Evolutionary conservation across 2,113 vertebrate genomes (phyloP), one percentile per base, ranked within the genome.

Genomic region (Vulpes lagopus): DNA sequence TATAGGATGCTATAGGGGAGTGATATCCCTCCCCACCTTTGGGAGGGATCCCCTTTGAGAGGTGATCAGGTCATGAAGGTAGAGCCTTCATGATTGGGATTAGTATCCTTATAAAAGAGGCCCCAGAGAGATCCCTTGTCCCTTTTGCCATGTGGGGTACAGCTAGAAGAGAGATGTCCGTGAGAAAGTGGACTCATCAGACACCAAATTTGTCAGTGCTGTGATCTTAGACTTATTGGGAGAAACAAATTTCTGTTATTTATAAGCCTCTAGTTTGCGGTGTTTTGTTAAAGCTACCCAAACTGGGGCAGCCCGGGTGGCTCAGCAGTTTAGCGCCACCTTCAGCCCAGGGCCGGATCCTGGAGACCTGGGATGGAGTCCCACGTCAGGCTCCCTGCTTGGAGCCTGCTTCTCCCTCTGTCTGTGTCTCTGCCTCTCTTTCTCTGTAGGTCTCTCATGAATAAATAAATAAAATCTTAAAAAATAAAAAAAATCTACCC

Each of bases 221-320:
- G 20, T 32, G 38, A 55, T 62, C 15, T 69, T 85, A 32, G 69
- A 49, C 32, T n/a, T 79, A 51, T 8, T 53, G 53, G 73, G 19
- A 69, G 53, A 78, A 67, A 55, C 74, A 38, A 32, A 17, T 84
- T 93, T 82, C 20, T 78, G 3, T 93, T 67, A 38, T 57, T 76
- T 89, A 32, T 83, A 76, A 89, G 51, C 30, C 25, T 19, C 49
- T 19, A 22, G 60, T 38, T 53, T 59, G 38, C 55, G 14, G 17
- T 62, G n/a, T 94, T 96, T 69, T 96, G 32, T 78, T 71, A 89
- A 15, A 94, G 62, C 5, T 69, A 11, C 71, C 79, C 69, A 90
- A 32, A 60, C 14, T 69, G 76, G 43, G 43, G 43, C 43, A 43
- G 43, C 43, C 43, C 6, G 7, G 43, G 43, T 43, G 43, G 43